A percentile compares a stretch with the other conserved stretches of the same genome.
Conservation (phyloP, 2,113 vertebrate genomes). For the Epinephelus cyanopodus region DNA sequence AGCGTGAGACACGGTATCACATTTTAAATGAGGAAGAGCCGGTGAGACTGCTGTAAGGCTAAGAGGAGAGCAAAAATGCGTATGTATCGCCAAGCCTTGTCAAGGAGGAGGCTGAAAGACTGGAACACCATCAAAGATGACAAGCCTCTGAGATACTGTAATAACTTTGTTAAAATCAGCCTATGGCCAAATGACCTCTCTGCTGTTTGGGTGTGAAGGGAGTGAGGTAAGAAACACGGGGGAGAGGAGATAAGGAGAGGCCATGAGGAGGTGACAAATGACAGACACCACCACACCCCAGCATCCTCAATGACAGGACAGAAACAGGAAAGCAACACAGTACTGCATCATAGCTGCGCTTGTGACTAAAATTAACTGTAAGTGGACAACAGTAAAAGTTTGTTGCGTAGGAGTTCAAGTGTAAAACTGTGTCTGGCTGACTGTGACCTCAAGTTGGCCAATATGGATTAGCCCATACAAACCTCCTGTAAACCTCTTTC, state of each 20-base stretch:
- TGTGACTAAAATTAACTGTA: not conserved
- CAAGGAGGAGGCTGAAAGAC: constrained; percentile 11
- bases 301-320: not conserved
- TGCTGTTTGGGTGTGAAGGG: constrained; percentile 12
- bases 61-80: not conserved
- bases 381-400: constrained; percentile 10
- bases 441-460: constrained; percentile 38
- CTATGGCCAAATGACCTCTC: constrained; percentile 7
- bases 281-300: constrained; percentile 10
- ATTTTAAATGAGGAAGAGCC: constrained; percentile 1
- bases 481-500: constrained; percentile 51
- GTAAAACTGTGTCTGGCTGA: constrained; percentile 26
- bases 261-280: constrained; percentile 6
- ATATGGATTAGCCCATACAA: constrained; percentile 46
- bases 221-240: not conserved
- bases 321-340: not conserved
- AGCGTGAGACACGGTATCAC: not conserved
- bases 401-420: constrained; percentile 1
- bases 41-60: constrained; percentile 6
- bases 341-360: constrained; percentile 2
- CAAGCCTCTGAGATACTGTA: not conserved
- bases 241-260: not conserved
- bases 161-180: not conserved
- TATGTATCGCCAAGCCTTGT: not conserved
- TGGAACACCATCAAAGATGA: not conserved